Evolutionary conservation across 2,888 invertebrate species (phyloP), one percentile per base, ranked within the genome.

Genomic region (Sesamia inferens): DNA sequence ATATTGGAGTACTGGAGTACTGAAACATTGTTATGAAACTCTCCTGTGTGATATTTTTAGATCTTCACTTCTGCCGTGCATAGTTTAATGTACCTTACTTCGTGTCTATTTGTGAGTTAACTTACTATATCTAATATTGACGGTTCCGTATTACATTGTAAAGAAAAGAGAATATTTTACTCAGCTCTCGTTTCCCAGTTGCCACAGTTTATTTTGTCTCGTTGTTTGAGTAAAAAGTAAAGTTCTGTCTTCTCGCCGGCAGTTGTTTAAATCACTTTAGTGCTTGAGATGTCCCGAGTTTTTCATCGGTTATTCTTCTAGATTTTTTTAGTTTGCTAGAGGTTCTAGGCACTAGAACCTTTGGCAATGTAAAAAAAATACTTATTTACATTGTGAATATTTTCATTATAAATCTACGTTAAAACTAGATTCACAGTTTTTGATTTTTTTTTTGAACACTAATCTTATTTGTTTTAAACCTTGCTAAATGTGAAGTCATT

Each of bases 401-500:
- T 63, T 44, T 66, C 19, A 59, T 61, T 54, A 24, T 61, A 42
- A 64, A 74, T 71, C 55, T 58, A 58, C 47, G 58, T 71, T 71
- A 66, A 24, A 66, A 59, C 5, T 65, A 73, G 67, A 71, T 73
- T 74, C 68, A 81, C 62, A 47, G 61, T 67, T 42, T 4, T 69
- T 75, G 71, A 78, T 84, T 67, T 79, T 68, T 79, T 68, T 79
- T 66, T 65, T 74, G 51, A 68, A 48, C 54, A 65, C 66, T 73
- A 39, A 74, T 74, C 51, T 64, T 67, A 64, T 71, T 78, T 80
- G 69, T 51, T 55, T 42, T 39, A 24, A 70, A 68, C 58, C 61
- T 62, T 81, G 62, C 31, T 75, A 71, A 90, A 91, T 92, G 93
- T 92, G 89, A 84, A 92, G 90, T 88, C 87, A 88, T 93, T 93